These are phyloP conservation scores for Pelobates cultripes DNA, from an alignment of 2,797 vertebrate genomes.

Conservation along the genomic window DNA sequence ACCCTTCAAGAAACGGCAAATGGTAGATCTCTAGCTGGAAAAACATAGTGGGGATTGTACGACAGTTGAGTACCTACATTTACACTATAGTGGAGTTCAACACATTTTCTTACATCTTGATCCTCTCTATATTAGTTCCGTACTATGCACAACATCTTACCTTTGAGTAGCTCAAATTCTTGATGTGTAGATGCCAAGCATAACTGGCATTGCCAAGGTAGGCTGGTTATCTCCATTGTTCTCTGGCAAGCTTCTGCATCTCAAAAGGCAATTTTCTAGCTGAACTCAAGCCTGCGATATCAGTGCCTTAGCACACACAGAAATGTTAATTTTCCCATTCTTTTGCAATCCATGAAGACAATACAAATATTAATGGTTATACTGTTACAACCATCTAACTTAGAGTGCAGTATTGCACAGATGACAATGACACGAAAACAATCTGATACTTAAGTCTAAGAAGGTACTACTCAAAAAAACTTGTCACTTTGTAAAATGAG, in stretches of 20 bases:
- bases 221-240: too few relatives aligned
- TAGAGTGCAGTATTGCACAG: not conserved
- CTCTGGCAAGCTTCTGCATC: not conserved
- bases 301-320: not conserved
- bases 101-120: too few relatives aligned
- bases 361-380: not conserved
- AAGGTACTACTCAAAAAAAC: not conserved
- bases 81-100: too few relatives aligned
- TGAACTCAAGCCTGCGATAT: not conserved
- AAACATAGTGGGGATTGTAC: too few relatives aligned
- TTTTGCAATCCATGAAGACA: not conserved
- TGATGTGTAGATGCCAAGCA: too few relatives aligned
- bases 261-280: not conserved
- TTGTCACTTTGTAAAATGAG: not conserved
- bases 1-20: too few relatives aligned
- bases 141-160: too few relatives aligned
- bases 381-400: not conserved
- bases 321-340: not conserved
- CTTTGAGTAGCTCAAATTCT: too few relatives aligned
- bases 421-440: not conserved
- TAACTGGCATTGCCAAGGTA: too few relatives aligned
- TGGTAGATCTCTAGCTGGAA: too few relatives aligned
- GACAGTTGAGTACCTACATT: too few relatives aligned
- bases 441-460: not conserved
- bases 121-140: too few relatives aligned